These are phyloP conservation scores for Drosophila virilis DNA, from an alignment of 1,140 invertebrate species.

Conservation along the genomic window DNA sequence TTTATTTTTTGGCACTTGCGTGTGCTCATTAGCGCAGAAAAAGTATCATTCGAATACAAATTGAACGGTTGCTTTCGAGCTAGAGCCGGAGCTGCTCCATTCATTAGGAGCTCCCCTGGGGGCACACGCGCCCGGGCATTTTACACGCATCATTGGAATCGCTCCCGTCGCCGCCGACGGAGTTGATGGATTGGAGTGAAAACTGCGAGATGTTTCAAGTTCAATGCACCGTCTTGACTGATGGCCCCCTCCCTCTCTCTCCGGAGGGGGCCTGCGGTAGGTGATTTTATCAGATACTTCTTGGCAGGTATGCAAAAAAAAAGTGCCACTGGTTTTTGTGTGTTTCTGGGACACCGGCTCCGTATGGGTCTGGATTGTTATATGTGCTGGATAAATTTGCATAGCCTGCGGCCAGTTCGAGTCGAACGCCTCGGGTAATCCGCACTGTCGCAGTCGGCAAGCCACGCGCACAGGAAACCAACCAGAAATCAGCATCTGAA, in stretches of 20 bases:
- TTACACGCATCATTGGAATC: slow-evolving; percentile 46
- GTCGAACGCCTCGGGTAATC: slow-evolving; percentile 50
- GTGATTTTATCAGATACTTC: slow-evolving; percentile 36
- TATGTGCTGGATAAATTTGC: slow-evolving; percentile 67
- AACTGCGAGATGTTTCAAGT: slow-evolving; percentile 51
- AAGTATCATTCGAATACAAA: slow-evolving; percentile 56
- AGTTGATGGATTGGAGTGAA: slow-evolving; percentile 48
- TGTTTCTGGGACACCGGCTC: slow-evolving; percentile 65
- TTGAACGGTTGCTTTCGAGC: slow-evolving; percentile 47
- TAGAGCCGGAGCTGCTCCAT: slow-evolving; percentile 43
- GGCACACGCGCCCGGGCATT: slow-evolving; percentile 55
- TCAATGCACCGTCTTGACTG: slow-evolving; percentile 59
- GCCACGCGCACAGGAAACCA: slow-evolving; percentile 45
- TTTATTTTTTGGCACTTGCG: slow-evolving; percentile 5
- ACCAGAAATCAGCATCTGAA: slow-evolving; percentile 44
- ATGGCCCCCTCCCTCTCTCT: slow-evolving; percentile 1
- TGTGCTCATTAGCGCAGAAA: slow-evolving; percentile 36
- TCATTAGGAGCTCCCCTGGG: slow-evolving; percentile 63
- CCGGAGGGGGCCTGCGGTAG: slow-evolving; percentile 2
- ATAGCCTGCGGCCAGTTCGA: slow-evolving; percentile 51
- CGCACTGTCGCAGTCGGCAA: slow-evolving; percentile 1
- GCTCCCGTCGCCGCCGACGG: slow-evolving; percentile 28
- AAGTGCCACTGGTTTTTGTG: slow-evolving; percentile 77
- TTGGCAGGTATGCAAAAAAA: slow-evolving; percentile 4
- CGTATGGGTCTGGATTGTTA: slow-evolving; percentile 23